Evolutionary conservation across 2,888 invertebrate genomes (phyloP).

Genomic region (Acholoe squamosa): DNA sequence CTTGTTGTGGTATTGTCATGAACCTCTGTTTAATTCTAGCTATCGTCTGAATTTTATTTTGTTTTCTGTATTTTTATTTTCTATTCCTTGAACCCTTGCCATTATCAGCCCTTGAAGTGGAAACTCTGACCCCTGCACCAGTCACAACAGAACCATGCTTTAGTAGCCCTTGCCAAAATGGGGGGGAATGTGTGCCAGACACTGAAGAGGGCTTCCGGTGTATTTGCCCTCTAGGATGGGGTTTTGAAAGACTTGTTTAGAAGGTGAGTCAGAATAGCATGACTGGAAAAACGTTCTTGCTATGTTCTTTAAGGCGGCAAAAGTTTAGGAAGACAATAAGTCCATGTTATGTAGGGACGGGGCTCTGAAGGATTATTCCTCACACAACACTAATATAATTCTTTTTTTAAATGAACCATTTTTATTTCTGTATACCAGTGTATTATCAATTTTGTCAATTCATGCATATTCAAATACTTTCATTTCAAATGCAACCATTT

Average conservation of each 20-base stretch:
- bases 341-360: no score
- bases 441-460: no score
- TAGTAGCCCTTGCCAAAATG: slow-evolving; percentile 52
- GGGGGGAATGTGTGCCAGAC: slow-evolving; percentile 45
- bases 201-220: slow-evolving; percentile 1
- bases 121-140: not conserved
- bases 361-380: no score
- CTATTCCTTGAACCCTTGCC: not conserved
- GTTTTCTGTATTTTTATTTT: not conserved
- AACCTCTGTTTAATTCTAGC: not conserved
- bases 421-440: no score
- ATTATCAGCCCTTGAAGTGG: not conserved
- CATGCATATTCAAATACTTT: no score
- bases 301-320: no score
- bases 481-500: no score
- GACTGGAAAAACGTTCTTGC: no score
- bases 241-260: slow-evolving; percentile 42
- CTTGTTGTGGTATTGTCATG: no score
- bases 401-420: no score
- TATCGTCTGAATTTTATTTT: not conserved
- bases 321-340: no score
- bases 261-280: slow-evolving; percentile 50
- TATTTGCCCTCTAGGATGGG: slow-evolving; percentile 53
- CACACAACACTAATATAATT: no score
- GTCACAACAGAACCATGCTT: not conserved